Conservation (phyloP, 2,888 invertebrate species). For the Erpobdella octoculata region DNA sequence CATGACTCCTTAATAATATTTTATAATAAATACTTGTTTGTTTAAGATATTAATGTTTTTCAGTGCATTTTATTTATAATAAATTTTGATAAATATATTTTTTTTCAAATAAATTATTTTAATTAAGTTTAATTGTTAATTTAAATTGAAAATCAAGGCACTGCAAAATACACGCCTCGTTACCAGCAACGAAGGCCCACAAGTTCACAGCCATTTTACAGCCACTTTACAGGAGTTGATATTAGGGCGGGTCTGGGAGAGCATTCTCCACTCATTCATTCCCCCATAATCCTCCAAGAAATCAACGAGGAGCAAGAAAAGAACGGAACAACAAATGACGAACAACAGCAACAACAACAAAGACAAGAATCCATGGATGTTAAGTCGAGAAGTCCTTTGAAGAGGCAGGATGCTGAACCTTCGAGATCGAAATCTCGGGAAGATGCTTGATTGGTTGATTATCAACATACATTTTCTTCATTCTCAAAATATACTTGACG, state of each 20-base stretch:
- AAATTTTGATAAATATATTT: no score
- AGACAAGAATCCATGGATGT: background rate
- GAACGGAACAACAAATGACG: background rate
- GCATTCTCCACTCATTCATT: background rate
- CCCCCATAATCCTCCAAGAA: background rate
- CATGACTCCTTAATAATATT: background rate
- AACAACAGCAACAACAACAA: background rate
- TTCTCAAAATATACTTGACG: no score
- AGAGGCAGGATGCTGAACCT: slow-evolving; percentile 15
- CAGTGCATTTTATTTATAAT: no score
- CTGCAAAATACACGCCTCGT: slow-evolving; percentile 8
- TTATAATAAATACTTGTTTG: background rate
- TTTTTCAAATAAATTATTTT: no score
- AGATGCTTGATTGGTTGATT: no score
- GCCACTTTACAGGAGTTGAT: background rate
- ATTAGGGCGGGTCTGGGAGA: background rate
- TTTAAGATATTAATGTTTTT: no score
- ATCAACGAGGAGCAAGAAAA: slow-evolving; percentile 5
- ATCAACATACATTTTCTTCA: no score
- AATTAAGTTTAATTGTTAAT: no score
- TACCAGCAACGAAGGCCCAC: slow-evolving; percentile 7
- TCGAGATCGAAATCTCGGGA: no score
- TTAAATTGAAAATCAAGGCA: background rate
- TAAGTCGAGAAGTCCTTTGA: background rate
- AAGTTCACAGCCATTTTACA: background rate